Evolutionary conservation across 2,888 invertebrate species (phyloP), one percentile per base, ranked within the genome.

Genomic region (Phymatocera aterrima): DNA sequence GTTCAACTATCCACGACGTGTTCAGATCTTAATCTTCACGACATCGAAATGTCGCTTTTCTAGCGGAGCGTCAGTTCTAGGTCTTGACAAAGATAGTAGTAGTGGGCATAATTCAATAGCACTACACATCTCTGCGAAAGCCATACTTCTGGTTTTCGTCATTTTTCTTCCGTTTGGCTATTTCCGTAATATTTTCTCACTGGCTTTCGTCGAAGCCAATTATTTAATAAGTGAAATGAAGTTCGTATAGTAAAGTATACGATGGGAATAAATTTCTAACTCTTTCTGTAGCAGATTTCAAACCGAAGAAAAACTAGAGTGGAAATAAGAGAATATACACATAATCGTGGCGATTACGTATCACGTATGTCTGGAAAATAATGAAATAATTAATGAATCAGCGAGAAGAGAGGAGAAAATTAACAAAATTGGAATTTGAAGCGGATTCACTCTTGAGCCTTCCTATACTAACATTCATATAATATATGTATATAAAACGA

Each of bases 391-490:
- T n/a, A n/a, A n/a, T n/a, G n/a, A n/a, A n/a, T n/a, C n/a, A n/a
- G n/a, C n/a, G n/a, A n/a, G n/a, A n/a, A n/a, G n/a, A n/a, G n/a
- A n/a, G n/a, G n/a, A n/a, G n/a, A n/a, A n/a, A n/a, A n/a, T n/a
- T n/a, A n/a, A n/a, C n/a, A 48, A 24, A 48, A 51, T n/a, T 1
- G 40, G 40, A 72, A 8, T 72, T 18, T 72, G 34, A 43, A 72
- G 48, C 51, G 48, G 51, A 72, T 72, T 51, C 48, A 72, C 72
- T 51, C 5, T 34, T 51, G 72, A 72, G 72, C 72, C 51, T 72
- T 72, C 12, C 51, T 72, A 51, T n/a, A n/a, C n/a, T n/a, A n/a
- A n/a, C n/a, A n/a, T n/a, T n/a, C n/a, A n/a, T n/a, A n/a, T n/a
- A n/a, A n/a, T n/a, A n/a, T 72, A 31, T 5, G 12, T 12, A 46